These are phyloP conservation scores for Alouatta palliata DNA, from an alignment of 2,113 vertebrate genomes.

Conservation along the genomic window DNA sequence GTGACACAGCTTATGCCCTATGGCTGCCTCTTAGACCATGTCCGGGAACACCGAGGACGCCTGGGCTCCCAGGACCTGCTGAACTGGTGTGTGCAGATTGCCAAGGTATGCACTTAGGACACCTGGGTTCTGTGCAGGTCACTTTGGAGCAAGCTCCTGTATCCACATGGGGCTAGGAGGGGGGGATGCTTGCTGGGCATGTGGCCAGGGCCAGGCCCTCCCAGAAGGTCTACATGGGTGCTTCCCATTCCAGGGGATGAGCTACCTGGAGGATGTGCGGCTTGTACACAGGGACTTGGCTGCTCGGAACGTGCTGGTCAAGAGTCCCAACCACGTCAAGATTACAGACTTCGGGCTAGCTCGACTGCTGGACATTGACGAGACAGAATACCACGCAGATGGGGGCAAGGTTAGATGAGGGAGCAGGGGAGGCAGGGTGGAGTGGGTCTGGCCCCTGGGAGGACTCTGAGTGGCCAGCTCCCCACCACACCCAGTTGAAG, in stretches of 20 bases:
- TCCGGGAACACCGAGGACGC: constrained; percentile 94
- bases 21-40: constrained; percentile 96
- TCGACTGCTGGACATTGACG: constrained; percentile 94
- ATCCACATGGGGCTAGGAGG: neutral
- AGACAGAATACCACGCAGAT: constrained; percentile 97
- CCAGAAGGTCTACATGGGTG: neutral
- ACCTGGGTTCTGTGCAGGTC: neutral
- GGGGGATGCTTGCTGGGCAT: neutral
- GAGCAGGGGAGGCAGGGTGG: neutral
- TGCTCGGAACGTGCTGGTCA: constrained; percentile 96
- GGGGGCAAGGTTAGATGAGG: constrained; percentile 91
- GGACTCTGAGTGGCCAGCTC: neutral
- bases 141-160: neutral
- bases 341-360: constrained; percentile 98
- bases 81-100: constrained; percentile 99
- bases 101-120: constrained; percentile 87
- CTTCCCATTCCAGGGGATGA: constrained; percentile 91
- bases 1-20: constrained; percentile 99
- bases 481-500: neutral
- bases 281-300: constrained; percentile 97
- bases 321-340: constrained; percentile 97
- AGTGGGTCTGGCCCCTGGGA: neutral
- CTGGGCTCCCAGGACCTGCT: constrained; percentile 96
- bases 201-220: neutral
- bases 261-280: constrained; percentile 95